A percentile compares a stretch with the other conserved stretches of the same genome.
Conservation (phyloP, 2,113 vertebrate species). For the Pseudonaja textilis region DNA sequence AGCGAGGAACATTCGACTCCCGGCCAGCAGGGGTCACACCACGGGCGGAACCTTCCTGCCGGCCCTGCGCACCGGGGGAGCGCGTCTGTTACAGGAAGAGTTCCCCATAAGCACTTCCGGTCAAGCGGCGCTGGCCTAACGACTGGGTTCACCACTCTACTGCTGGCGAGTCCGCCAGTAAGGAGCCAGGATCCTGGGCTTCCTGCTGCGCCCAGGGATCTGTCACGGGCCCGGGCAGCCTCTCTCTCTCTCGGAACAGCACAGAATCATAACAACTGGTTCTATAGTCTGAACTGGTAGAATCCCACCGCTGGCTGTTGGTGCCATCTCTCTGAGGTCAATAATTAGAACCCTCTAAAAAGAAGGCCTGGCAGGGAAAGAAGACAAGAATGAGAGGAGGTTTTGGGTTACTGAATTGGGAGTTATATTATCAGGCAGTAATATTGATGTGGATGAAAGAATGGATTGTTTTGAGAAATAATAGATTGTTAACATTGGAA, state of each 20-base stretch:
- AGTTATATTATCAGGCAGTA: too few relatives aligned
- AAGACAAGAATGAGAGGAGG: too few relatives aligned
- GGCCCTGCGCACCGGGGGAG: background rate
- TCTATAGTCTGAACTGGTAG: too few relatives aligned
- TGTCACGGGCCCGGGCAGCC: background rate
- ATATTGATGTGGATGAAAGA: too few relatives aligned
- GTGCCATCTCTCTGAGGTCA: too few relatives aligned
- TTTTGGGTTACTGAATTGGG: too few relatives aligned
- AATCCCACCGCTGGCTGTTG: too few relatives aligned
- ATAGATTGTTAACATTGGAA: too few relatives aligned
- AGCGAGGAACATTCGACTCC: background rate
- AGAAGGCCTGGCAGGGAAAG: too few relatives aligned
- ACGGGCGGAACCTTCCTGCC: background rate
- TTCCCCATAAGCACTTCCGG: background rate
- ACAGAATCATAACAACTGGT: too few relatives aligned
- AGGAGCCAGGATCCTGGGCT: background rate
- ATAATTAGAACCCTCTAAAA: too few relatives aligned
- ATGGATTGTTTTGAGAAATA: too few relatives aligned
- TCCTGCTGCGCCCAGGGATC: background rate
- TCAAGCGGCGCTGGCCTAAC: fast-evolving
- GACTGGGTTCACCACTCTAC: fast-evolving
- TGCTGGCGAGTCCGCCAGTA: background rate
- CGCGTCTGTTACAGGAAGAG: background rate
- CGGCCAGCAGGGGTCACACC: background rate
- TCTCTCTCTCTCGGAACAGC: conserved; percentile 35